phyloP scores from a whole-genome alignment of 1,140 invertebrate species.

The Gonatopus flavifemur region DNA sequence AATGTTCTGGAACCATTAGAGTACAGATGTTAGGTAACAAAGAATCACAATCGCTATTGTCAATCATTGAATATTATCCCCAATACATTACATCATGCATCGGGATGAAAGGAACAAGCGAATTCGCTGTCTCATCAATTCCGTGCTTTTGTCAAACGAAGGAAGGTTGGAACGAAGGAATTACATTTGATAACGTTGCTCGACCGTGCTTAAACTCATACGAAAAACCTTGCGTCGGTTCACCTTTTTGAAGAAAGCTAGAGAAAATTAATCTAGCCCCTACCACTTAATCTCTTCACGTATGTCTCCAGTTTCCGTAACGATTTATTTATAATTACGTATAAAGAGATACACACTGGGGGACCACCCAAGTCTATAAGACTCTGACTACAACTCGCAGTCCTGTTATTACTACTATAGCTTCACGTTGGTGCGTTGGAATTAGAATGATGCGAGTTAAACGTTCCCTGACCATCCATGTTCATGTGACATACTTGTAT shows the following conservation, averaged over 20 bases:
- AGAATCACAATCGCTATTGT: too few species aligned
- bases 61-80: too few species aligned
- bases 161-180: too few species aligned
- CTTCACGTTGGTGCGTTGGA: too few species aligned
- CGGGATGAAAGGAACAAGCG: constrained; percentile 16
- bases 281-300: constrained; percentile 14
- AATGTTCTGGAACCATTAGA: too few species aligned
- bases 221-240: constrained; percentile 4
- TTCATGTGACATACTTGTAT: constrained; percentile 8
- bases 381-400: too few species aligned
- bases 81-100: too few species aligned
- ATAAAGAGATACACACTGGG: too few species aligned
- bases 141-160: too few species aligned
- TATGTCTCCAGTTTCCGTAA: constrained; percentile 37
- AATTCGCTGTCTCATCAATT: constrained; percentile 14
- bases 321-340: constrained; percentile 48
- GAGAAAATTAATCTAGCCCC: constrained; percentile 5
- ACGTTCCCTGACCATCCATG: constrained; percentile 36
- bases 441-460: constrained; percentile 45
- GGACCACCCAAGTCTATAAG: constrained; percentile 39
- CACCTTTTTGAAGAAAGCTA: too few species aligned
- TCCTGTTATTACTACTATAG: too few species aligned
- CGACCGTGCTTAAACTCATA: constrained; percentile 11
- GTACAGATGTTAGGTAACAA: too few species aligned
- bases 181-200: constrained; percentile 10